Base-by-base conservation (phyloP, 1,140 invertebrate species). In the Drosophila nigrodunni region DNA sequence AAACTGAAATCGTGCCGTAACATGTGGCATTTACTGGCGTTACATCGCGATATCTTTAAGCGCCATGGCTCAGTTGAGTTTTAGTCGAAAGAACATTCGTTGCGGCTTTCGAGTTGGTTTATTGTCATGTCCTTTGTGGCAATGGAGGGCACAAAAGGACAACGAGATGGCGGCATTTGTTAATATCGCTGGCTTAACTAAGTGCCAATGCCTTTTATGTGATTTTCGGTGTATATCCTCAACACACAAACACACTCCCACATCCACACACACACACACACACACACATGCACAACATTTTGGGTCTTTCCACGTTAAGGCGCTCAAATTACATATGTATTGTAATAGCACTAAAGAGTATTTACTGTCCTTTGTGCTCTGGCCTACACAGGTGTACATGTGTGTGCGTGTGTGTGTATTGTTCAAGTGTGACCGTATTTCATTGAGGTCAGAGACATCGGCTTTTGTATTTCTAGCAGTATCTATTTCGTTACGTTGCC, bases 151-250 rank as follows among this genome's bases (percentile, higher is more conserved):
- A 71, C 52, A 52, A 75, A 75, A 64, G 73, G 68, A 74, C 73
- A 71, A 64, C 55, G 39, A 30, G 25, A 54, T 49, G 73, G 41
- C 65, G 72, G 83, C 77, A 83, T 87, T 88, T 88, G 85, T 88
- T 87, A 87, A 87, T 87, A 87, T 87, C 74, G 69, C 77, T 83
- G 66, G 83, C 83, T 87, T 87, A 87, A 87, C 83, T 87, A 87
- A 87, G 83, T 87, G 80, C 74, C 83, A 88, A 87, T 88, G 83
- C 82, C 83, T 87, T 88, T 87, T 88, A 87, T 87, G 86, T 82
- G 82, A 87, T 83, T 79, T 77, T 85, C 81, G 75, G 70, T 60
- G 66, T 47, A 62, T 52, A 57, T 25, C 8, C 54, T 41, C 35
- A 35, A 55, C 52, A 39, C 52, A 55, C 35, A 55, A 30, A 39